Evolutionary conservation across 2,113 vertebrate species (phyloP).

Genomic region (Pachycephala philippinensis): DNA sequence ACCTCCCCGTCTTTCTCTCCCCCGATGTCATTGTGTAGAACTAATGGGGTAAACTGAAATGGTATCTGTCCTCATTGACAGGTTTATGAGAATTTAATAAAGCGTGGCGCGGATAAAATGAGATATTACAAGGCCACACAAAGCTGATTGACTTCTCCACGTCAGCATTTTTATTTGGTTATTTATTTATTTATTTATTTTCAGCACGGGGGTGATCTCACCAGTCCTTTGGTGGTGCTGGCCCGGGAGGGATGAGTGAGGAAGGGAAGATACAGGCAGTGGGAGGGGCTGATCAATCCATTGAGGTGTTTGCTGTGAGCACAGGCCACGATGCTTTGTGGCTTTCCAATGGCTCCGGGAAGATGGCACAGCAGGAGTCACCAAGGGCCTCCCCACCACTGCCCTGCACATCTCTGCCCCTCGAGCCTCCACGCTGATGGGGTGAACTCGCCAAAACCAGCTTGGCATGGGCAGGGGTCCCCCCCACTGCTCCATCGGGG

Average conservation of each 20-base stretch:
- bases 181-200: conserved; percentile 53
- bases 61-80: conserved; percentile 83
- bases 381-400: not conserved
- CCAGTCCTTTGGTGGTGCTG: not conserved
- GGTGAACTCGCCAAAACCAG: not conserved
- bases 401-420: not conserved
- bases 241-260: not conserved
- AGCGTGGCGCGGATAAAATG: conserved; percentile 84
- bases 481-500: fast-evolving
- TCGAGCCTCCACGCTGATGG: fast-evolving
- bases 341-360: fast-evolving
- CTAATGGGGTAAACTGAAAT: conserved; percentile 85
- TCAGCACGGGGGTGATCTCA: not conserved
- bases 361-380: not conserved
- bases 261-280: not conserved
- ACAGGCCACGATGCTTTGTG: fast-evolving
- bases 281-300: not conserved
- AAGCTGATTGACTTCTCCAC: conserved; percentile 70
- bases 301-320: not conserved
- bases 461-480: not conserved
- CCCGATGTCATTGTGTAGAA: conserved; percentile 74
- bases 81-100: conserved; percentile 90
- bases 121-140: conserved; percentile 72
- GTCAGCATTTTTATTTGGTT: conserved; percentile 70
- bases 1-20: not conserved